Evolutionary conservation across 2,888 invertebrate genomes (phyloP).

Genomic region (Drosophila stalkeri): DNA sequence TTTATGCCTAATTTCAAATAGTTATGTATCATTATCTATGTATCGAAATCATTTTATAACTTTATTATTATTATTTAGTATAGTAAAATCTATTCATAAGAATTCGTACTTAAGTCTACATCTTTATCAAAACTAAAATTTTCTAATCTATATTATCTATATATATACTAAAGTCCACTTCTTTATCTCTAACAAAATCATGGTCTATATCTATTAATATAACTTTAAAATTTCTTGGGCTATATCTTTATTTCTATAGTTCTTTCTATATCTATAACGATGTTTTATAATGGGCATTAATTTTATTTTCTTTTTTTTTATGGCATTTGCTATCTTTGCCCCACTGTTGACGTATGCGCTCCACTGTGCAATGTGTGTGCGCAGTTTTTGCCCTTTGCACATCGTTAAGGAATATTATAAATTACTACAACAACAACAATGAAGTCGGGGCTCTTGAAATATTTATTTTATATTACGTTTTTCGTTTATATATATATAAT

Average conservation of each 20-base stretch:
- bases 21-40: no score
- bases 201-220: not conserved
- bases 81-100: no score
- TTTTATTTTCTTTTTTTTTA: not conserved
- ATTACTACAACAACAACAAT: conserved; percentile 79
- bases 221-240: not conserved
- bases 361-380: conserved; percentile 58
- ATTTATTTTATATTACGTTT: conserved; percentile 79
- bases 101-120: not conserved
- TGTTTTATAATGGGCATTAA: not conserved
- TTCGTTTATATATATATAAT: conserved; percentile 27
- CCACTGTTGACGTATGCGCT: not conserved
- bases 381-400: conserved; percentile 77
- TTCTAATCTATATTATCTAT: not conserved
- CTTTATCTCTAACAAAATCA: not conserved
- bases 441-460: conserved; percentile 67
- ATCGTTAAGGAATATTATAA: conserved; percentile 84
- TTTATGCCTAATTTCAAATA: no score
- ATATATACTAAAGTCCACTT: not conserved
- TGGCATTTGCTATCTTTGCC: not conserved
- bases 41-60: no score
- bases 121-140: not conserved
- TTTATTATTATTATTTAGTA: no score
- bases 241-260: not conserved
- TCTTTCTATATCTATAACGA: not conserved